Base-by-base conservation (phyloP, 2,113 vertebrate species). In the Silurus meridionalis region DNA sequence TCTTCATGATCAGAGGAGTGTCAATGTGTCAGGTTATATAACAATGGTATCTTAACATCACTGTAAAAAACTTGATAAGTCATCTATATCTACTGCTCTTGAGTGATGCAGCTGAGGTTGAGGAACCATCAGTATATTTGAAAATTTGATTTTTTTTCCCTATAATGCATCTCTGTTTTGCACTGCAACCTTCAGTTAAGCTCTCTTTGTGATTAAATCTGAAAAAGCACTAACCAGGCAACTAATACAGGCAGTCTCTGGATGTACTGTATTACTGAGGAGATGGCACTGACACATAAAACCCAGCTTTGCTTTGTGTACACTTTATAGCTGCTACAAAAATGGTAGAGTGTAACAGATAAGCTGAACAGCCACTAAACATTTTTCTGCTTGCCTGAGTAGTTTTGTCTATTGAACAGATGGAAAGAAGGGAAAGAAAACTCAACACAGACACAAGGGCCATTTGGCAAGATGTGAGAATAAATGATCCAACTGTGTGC, bases 401-500 rank as follows among this genome's bases (percentile, higher is more conserved):
- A 77, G n/a, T 77, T 55, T 77, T 55, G 52, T 11, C 23, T 4
- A 15, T 15, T 8, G n/a, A 77, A 77, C 74, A 55, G 74, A 77
- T 77, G 74, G 74, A 77, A 77, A 25, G 52, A 23, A 46, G 37
- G 4, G 14, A 5, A 74, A 23, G 7, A 25, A 72, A 72, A 46
- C 21, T 52, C 14, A 77, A 77, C 5, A n/a, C 48, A 14, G 23
- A 77, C 74, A n/a, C 10, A 77, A 77, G n/a, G 55, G 25, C 10
- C 74, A 77, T 25, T 77, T 77, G 74, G 52, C 74, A 55, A 55
- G 74, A 77, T 1, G 11, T 14, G 23, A 53, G 74, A 55, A 55
- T 55, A 77, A 77, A 77, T 77, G 11, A 55, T 25, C 74, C 74
- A 77, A 55, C 74, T 77, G 52, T 8, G 50, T 14, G 72, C 48